Evolutionary conservation across 2,888 invertebrate genomes (phyloP), one percentile per base, ranked within the genome.

Genomic region (Polydrusus cervinus): DNA sequence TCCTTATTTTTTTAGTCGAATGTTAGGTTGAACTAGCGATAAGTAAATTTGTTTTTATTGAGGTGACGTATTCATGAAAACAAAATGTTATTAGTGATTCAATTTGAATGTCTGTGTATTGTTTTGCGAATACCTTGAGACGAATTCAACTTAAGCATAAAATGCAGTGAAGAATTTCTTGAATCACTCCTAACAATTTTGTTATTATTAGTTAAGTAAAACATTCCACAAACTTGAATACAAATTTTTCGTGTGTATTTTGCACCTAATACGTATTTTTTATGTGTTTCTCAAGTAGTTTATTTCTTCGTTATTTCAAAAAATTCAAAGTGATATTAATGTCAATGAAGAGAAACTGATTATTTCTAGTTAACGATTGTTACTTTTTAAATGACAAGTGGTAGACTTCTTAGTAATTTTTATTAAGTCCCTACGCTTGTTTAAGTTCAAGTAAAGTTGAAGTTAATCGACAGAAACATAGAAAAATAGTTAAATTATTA

Each of bases 1-100:
- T 81, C 89, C 89, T 20, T 89, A 89, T 78, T 89, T 89, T 79
- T 88, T 90, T 79, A 89, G 89, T 81, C 85, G 90, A 80, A 89
- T 90, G 76, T 82, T 89, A 74, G 90, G 90, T 77, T 90, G 73
- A 76, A 67, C 6, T 30, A 38, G 3, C 9, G 2, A 38, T 38
- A 18, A 34, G 14, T 38, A 18, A 11, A 16, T 11, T 60, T 38
- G 18, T 16, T 60, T 53, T 60, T 60, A 38, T 60, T 38, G 40
- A 5, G 9, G 14, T 16, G 38, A 38, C 16, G 10, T 60, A 10
- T 38, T 16, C 3, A 38, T 38, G 18, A 38, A 38, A 10, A 34
- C 11, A 60, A 38, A 38, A 14, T 55, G 55, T 55, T 55, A 20
- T 13, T 38, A 10, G 57, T 60, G 57, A 60, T 60, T 60, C 0